These are phyloP conservation scores for Anguilla rostrata DNA, from an alignment of 2,113 vertebrate genomes.

Conservation along the genomic window DNA sequence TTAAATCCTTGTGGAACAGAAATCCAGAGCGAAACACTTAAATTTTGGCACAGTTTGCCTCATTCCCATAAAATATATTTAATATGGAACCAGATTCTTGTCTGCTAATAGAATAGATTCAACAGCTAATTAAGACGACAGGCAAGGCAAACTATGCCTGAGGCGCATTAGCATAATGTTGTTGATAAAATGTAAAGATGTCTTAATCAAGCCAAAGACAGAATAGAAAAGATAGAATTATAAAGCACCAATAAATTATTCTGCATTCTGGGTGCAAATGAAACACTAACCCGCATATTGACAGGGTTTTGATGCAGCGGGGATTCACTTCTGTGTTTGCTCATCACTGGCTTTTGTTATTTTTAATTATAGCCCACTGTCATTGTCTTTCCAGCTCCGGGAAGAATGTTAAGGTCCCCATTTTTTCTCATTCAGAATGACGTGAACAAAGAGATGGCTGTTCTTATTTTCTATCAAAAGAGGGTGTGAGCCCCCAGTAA, in stretches of 20 bases:
- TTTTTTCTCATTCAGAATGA: not conserved
- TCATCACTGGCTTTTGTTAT: not conserved
- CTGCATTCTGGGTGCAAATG: not conserved
- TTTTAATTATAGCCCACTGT: constrained; percentile 11
- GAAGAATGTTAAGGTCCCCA: not conserved
- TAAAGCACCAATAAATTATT: constrained; percentile 19
- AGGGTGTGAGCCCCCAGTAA: not conserved
- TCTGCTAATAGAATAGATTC: constrained; percentile 25
- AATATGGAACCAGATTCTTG: not conserved
- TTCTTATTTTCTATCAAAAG: not conserved
- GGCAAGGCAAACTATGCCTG: not conserved
- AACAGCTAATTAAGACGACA: constrained; percentile 28
- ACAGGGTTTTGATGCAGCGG: not conserved
- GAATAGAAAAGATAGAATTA: constrained; percentile 20
- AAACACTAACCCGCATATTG: constrained; percentile 27
- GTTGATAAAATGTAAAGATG: constrained; percentile 33
- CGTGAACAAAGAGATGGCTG: not conserved
- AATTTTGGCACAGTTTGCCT: not conserved
- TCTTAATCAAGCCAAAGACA: constrained; percentile 10
- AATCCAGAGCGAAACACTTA: not conserved
- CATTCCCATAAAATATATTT: constrained; percentile 9
- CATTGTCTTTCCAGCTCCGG: not conserved
- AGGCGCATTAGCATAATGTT: constrained; percentile 28
- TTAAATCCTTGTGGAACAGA: not conserved
- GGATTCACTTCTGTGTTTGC: constrained; percentile 4